Conservation (phyloP, 2,113 vertebrate species). For the Fulica atra region DNA sequence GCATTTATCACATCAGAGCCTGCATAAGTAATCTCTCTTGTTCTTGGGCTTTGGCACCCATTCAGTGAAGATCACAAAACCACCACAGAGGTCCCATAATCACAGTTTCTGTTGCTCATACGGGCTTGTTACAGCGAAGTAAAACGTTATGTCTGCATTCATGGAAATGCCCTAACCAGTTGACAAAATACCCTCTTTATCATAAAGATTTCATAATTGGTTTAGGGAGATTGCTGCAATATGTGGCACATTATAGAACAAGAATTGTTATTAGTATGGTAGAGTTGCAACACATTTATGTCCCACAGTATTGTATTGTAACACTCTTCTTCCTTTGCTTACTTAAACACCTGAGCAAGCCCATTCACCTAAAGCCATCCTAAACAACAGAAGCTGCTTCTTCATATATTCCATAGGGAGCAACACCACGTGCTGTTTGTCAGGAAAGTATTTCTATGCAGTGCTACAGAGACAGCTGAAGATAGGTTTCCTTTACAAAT, state of each 20-base stretch:
- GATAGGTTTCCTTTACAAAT: neutral
- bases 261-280: neutral
- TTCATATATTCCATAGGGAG: neutral
- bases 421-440: neutral
- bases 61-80: slow-evolving; percentile 33
- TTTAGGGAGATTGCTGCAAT: neutral
- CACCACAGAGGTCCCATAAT: neutral
- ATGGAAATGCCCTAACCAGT: neutral
- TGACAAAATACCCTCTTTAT: neutral
- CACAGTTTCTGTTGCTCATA: neutral
- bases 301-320: neutral
- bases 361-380: neutral
- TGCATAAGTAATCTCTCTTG: neutral
- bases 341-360: neutral
- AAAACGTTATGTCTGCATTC: neutral
- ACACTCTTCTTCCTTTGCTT: neutral
- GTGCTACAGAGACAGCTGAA: neutral
- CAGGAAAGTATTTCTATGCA: neutral
- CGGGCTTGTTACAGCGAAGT: neutral
- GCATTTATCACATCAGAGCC: slow-evolving; percentile 17
- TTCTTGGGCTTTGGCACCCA: neutral
- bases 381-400: neutral
- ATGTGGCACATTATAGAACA: neutral
- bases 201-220: neutral
- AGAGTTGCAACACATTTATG: neutral